Base-by-base conservation (phyloP, 2,888 invertebrate species). In the Chrysolina oricalcia region DNA sequence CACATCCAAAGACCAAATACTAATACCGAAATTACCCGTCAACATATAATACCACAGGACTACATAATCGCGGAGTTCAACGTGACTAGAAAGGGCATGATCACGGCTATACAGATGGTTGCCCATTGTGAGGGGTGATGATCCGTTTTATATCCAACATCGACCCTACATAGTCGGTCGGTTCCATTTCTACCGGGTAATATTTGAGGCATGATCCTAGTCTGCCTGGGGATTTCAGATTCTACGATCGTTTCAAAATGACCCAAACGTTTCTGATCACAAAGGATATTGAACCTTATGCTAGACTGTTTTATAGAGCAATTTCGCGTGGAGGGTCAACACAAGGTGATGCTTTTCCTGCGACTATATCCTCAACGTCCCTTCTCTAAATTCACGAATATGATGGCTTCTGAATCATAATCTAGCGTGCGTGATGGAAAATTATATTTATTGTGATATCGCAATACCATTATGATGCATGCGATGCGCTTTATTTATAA, bases 401-500 rank as follows among this genome's bases (percentile, higher is more conserved):
- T 85, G 84, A 85, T 85, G 83, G 84, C 77, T 83, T 83, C 85
- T 85, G 85, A 85, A 86, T 86, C 86, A 85, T 86, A 85, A 86
- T 85, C 82, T 82, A 46, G 83, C 81, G 84, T 83, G 84, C 85
- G 83, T 85, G 84, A 85, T 85, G 83, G 81, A 83, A 84, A 86
- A 85, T 86, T 86, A 85, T 85, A 83, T 85, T 84, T 85, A 85
- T 83, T 83, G 80, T 77, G 78, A 76, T 78, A 78, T 76, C 66
- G 71, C 74, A 66, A 62, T 43, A 56, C 56, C 63, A 69, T 80
- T 78, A 74, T 79, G 78, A 80, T 77, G 78, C 80, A 81, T 81
- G 77, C 78, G 77, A 81, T 75, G 75, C 64, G 70, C 70, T 70
- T 68, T 75, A 74, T 73, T 66, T 76, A 56, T 35, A 19, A 69